phyloP scores from a whole-genome alignment of 1,140 invertebrate species.

The Psilanteris sp. region DNA sequence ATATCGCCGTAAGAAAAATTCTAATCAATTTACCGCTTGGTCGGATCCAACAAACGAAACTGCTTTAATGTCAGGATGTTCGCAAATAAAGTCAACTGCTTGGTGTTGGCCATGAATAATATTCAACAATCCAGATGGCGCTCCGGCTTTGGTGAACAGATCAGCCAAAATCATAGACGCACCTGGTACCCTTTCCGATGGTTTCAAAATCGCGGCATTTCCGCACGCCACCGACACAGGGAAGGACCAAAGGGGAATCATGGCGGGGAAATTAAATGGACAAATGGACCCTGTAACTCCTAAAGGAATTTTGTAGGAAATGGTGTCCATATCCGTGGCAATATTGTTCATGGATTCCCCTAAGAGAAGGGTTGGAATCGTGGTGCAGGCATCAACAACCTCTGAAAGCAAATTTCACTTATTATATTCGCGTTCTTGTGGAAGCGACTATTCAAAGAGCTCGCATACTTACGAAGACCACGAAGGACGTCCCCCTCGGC shows the following conservation, averaged over 20 bases:
- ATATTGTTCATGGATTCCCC: slow-evolving; percentile 96
- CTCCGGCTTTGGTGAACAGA: slow-evolving; percentile 92
- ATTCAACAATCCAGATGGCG: slow-evolving; percentile 96
- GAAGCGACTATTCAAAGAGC: not conserved
- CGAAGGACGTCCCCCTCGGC: slow-evolving; percentile 98
- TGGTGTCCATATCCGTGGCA: slow-evolving; percentile 95
- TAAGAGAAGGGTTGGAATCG: slow-evolving; percentile 93
- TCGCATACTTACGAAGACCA: slow-evolving; percentile 90
- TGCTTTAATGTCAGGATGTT: slow-evolving; percentile 96
- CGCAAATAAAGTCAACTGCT: slow-evolving; percentile 98
- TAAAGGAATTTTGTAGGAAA: slow-evolving; percentile 93
- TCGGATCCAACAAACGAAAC: slow-evolving; percentile 99
- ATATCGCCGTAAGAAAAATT: no score
- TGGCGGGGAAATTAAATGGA: slow-evolving; percentile 98
- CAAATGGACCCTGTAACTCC: slow-evolving; percentile 93
- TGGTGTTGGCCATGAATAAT: slow-evolving; percentile 97
- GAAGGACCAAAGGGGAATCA: slow-evolving; percentile 99
- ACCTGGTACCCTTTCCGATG: slow-evolving; percentile 98
- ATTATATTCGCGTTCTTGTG: no score
- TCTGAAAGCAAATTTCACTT: slow-evolving; percentile 81
- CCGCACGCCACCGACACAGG: slow-evolving; percentile 95
- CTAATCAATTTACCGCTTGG: slow-evolving; percentile 90
- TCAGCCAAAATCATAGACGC: slow-evolving; percentile 97
- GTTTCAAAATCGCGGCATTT: slow-evolving; percentile 89
- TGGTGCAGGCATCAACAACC: slow-evolving; percentile 97